Evolutionary conservation across 2,113 vertebrate genomes (phyloP).

Genomic region (Phylloscopus trochiloides): DNA sequence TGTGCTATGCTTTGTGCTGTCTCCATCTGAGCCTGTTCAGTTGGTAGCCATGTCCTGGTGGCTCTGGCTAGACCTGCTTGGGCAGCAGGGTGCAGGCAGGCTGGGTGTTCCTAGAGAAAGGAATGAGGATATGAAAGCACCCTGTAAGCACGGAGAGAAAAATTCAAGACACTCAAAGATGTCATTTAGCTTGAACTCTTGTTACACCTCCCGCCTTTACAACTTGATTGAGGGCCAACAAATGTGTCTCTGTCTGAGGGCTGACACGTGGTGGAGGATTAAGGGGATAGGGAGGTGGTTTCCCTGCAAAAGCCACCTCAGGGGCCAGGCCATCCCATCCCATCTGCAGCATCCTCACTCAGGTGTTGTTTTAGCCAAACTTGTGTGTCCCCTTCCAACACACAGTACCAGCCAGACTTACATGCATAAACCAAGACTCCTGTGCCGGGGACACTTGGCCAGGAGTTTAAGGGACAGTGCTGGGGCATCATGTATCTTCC

Average conservation of each 20-base stretch:
- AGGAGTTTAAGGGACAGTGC: not conserved
- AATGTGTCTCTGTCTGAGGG: not conserved
- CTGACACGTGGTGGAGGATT: rapidly evolving
- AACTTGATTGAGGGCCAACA: rapidly evolving
- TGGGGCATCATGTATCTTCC: rapidly evolving
- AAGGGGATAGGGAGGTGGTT: not conserved
- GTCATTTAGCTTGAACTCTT: not conserved
- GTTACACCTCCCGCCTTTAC: rapidly evolving
- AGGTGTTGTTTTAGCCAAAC: not conserved
- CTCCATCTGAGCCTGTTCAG: not conserved
- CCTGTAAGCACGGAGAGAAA: not conserved
- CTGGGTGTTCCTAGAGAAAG: not conserved
- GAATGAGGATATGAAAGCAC: not conserved
- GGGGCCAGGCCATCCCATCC: not conserved
- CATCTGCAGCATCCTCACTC: not conserved
- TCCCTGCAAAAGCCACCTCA: not conserved
- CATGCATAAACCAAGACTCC: rapidly evolving
- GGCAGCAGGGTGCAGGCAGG: not conserved
- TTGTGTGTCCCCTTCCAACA: rapidly evolving
- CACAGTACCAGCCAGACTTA: rapidly evolving
- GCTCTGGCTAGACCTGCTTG: not conserved
- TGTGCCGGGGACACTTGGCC: not conserved
- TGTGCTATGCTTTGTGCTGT: not conserved
- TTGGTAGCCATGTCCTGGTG: not conserved
- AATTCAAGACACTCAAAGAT: not conserved